Conservation (phyloP, 2,888 invertebrate genomes). For the Pterostichus niger region DNA sequence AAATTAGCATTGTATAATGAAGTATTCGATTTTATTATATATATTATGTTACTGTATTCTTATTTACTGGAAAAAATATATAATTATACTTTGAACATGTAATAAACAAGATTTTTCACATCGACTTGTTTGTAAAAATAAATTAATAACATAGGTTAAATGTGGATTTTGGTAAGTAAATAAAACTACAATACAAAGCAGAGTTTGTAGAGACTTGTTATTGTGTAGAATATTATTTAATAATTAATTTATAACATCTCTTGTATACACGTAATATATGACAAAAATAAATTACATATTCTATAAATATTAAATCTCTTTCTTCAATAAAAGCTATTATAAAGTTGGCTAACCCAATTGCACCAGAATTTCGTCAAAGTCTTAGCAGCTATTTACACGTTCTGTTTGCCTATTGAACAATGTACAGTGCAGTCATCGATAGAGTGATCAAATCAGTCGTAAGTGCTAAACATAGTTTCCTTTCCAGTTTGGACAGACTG, state of each 20-base stretch:
- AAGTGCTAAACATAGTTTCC: conserved; percentile 2
- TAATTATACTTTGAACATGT: too few species aligned
- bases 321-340: conserved; percentile 58
- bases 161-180: too few species aligned
- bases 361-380: conserved; percentile 65
- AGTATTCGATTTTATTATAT: too few species aligned
- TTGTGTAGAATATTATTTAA: conserved; percentile 66
- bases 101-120: too few species aligned
- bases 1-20: too few species aligned
- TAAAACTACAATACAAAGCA: conserved; percentile 37
- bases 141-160: too few species aligned
- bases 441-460: neutral
- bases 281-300: conserved; percentile 66
- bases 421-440: conserved; percentile 51
- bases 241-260: conserved; percentile 56
- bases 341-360: conserved; percentile 66
- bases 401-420: conserved; percentile 17
- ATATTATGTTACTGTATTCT: too few species aligned
- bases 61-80: too few species aligned
- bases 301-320: conserved; percentile 58
- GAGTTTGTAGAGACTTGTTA: conserved; percentile 60
- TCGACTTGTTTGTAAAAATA: too few species aligned
- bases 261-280: conserved; percentile 65
- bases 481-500: conserved; percentile 45
- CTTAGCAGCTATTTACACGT: conserved; percentile 29